These are phyloP conservation scores for Malacosoma neustria DNA, from an alignment of 2,888 invertebrate genomes.

Conservation along the genomic window DNA sequence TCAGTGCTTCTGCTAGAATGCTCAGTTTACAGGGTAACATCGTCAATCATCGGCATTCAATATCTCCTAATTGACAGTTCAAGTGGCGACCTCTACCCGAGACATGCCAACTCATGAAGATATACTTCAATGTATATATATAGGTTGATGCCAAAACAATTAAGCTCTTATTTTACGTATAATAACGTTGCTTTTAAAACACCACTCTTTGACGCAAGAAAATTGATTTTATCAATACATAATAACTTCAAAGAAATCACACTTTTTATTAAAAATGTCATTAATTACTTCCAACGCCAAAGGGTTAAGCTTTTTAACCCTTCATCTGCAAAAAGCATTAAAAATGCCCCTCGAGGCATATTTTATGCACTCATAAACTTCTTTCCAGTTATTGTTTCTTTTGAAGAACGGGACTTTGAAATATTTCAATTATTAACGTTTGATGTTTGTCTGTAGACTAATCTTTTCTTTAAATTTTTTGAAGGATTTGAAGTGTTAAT, in stretches of 20 bases:
- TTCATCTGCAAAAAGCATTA: conserved; percentile 32
- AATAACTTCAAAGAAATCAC: conserved; percentile 45
- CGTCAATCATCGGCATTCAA: conserved; percentile 61
- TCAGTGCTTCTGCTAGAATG: not conserved
- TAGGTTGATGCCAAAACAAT: conserved; percentile 22
- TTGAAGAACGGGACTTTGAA: conserved; percentile 56
- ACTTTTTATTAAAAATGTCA: conserved; percentile 37
- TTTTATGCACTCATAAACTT: conserved; percentile 55
- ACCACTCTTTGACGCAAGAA: too few species aligned
- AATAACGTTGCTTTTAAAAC: too few species aligned
- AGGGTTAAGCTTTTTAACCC: conserved; percentile 57
- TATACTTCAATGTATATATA: conserved; percentile 28
- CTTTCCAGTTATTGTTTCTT: conserved; percentile 67
- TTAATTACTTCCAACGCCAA: conserved; percentile 62
- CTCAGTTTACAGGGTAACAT: conserved; percentile 13
- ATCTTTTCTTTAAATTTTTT: not conserved
- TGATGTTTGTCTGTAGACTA: conserved; percentile 40
- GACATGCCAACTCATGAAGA: conserved; percentile 66
- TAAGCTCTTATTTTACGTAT: not conserved
- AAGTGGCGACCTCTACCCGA: conserved; percentile 56
- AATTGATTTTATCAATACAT: too few species aligned
- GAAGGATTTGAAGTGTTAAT: not conserved
- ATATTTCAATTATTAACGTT: conserved; percentile 62
- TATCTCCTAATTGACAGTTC: conserved; percentile 70
- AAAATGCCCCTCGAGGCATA: conserved; percentile 48